These are phyloP conservation scores for Steinernema khuongi DNA, from an alignment of 1,140 invertebrate genomes.

Conservation along the genomic window DNA sequence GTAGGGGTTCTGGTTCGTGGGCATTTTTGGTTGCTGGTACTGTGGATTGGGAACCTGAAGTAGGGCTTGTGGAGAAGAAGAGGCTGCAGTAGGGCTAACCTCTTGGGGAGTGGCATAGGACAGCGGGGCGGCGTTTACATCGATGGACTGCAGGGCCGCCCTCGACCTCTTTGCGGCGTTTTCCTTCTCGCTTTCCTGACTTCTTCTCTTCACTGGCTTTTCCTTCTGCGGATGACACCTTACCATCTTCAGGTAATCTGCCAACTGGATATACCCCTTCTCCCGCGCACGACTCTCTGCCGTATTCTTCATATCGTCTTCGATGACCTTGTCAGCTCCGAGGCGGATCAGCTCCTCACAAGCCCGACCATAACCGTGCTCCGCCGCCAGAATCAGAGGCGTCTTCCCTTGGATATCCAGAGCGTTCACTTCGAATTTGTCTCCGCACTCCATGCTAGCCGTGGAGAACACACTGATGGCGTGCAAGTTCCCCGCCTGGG, in stretches of 20 bases:
- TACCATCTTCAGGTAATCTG: not conserved
- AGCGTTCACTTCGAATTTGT: not conserved
- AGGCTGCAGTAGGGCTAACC: no score
- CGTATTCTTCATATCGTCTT: slow-evolving; percentile 2
- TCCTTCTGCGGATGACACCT: no score
- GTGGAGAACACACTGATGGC: not conserved
- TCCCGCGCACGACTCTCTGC: not conserved
- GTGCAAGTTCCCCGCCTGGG: not conserved
- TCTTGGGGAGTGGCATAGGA: no score
- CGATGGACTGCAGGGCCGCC: no score
- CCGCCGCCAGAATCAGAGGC: not conserved
- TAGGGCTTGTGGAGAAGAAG: no score
- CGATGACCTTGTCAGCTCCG: not conserved
- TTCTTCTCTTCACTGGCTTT: no score
- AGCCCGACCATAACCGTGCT: not conserved
- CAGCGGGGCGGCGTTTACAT: no score
- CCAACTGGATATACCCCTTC: not conserved
- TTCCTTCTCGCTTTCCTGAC: no score
- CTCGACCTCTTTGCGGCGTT: no score
- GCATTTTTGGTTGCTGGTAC: no score
- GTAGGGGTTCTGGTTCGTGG: no score
- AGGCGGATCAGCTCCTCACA: not conserved
- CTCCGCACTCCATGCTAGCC: not conserved
- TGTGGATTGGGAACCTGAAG: no score
- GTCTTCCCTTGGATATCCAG: not conserved